Percentiles rank a stretch among this genome's conserved stretches.
Conservation (phyloP, 2,888 invertebrate species). For the Corythucha ciliata region DNA sequence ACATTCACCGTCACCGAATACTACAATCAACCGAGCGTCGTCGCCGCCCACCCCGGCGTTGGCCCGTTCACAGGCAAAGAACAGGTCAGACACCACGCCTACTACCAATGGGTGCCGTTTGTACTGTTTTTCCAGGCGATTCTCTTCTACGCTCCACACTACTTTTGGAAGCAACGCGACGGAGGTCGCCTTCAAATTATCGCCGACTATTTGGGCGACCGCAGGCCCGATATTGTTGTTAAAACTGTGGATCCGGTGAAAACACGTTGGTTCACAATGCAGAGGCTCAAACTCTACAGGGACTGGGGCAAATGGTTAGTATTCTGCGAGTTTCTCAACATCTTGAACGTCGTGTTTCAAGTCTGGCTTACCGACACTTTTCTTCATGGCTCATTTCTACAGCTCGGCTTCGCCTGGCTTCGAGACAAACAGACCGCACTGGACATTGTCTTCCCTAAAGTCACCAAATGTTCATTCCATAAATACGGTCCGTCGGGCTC, state of each 20-base stretch:
- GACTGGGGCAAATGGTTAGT: constrained; percentile 70
- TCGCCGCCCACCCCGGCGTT: constrained; percentile 74
- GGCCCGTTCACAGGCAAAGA: constrained; percentile 69
- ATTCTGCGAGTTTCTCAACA: constrained; percentile 68
- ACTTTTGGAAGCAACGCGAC: constrained; percentile 76
- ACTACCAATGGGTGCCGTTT: constrained; percentile 95
- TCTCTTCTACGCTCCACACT: constrained; percentile 74
- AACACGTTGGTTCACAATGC: constrained; percentile 15
- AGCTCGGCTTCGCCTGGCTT: constrained; percentile 62
- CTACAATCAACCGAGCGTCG: constrained; percentile 65
- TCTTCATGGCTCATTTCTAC: constrained; percentile 62
- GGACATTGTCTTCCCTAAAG: constrained; percentile 76
- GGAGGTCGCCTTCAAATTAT: constrained; percentile 67
- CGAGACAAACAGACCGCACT: constrained; percentile 74
- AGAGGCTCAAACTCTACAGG: constrained; percentile 54
- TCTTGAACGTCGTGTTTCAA: constrained; percentile 66
- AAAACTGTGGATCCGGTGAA: constrained; percentile 48
- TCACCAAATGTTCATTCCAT: constrained; percentile 82
- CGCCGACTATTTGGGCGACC: constrained; percentile 64
- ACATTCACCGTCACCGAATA: constrained; percentile 84
- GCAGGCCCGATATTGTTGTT: constrained; percentile 69
- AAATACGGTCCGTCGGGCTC: constrained; percentile 80
- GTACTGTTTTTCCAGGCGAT: constrained; percentile 70
- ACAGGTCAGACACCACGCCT: constrained; percentile 81
- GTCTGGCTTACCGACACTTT: constrained; percentile 67